Conservation (phyloP, 2,113 vertebrate genomes). For the Mus spicilegus region DNA sequence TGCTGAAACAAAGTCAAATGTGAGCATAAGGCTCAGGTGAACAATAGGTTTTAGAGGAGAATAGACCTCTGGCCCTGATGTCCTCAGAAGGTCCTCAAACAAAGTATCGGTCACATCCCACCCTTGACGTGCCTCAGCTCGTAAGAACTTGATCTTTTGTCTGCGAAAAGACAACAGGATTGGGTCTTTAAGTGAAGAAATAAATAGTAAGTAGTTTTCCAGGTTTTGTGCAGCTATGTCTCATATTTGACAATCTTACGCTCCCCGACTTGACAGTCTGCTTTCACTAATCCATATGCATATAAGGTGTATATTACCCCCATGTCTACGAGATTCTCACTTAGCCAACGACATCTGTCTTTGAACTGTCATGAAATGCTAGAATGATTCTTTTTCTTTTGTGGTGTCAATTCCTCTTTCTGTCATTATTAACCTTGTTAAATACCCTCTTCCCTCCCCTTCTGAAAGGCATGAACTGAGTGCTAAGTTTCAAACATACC, state of each 20-base stretch:
- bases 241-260: constrained; percentile 74
- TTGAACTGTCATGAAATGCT: constrained; percentile 82
- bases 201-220: constrained; percentile 74
- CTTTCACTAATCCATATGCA: constrained; percentile 83
- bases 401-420: constrained; percentile 84
- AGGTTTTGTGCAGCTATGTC: constrained; percentile 73
- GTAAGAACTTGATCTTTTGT: constrained; percentile 61
- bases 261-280: constrained; percentile 80
- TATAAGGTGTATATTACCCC: constrained; percentile 82
- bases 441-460: constrained; percentile 80
- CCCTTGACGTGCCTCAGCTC: not conserved
- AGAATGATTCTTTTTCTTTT: constrained; percentile 84
- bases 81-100: not conserved
- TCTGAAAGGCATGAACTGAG: constrained; percentile 81
- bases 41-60: not conserved
- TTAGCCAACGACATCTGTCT: constrained; percentile 84
- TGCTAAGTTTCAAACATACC: constrained; percentile 74
- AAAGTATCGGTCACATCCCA: not conserved
- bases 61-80: fast-evolving
- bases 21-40: not conserved
- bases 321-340: constrained; percentile 78
- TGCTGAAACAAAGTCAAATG: not conserved
- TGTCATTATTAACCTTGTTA: constrained; percentile 83
- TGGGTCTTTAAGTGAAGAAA: constrained; percentile 70
- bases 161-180: constrained; percentile 63